Evolutionary conservation across 2,888 invertebrate species (phyloP).

Genomic region (Drymonia ruficornis): DNA sequence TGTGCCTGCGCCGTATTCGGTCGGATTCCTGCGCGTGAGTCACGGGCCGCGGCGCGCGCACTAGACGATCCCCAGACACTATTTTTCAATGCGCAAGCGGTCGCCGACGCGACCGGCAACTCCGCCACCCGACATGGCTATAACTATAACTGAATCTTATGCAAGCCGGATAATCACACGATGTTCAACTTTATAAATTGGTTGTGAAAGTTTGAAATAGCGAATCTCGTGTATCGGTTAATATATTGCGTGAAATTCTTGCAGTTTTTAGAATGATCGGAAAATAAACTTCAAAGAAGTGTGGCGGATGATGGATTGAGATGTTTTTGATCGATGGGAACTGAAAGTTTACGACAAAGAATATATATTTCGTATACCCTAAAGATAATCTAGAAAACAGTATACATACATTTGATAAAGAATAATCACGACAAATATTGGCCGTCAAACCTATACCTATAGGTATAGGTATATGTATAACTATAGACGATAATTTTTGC

Average conservation of each 20-base stretch:
- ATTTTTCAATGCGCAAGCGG: constrained; percentile 56
- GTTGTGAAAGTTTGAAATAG: not conserved
- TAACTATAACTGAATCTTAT: constrained; percentile 28
- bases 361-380: no score
- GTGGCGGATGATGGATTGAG: constrained; percentile 23
- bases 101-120: constrained; percentile 37
- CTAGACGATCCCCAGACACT: constrained; percentile 73
- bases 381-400: no score
- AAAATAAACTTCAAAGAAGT: constrained; percentile 26
- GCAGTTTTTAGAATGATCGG: not conserved
- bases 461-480: no score
- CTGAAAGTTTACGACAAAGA: constrained; percentile 13
- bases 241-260: not conserved
- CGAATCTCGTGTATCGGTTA: not conserved
- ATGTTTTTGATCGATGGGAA: constrained; percentile 28
- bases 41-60: constrained; percentile 47
- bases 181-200: not conserved
- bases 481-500: no score
- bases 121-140: constrained; percentile 41
- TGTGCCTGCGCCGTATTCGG: constrained; percentile 49
- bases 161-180: not conserved
- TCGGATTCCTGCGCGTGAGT: constrained; percentile 63
- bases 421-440: no score
- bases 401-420: no score
- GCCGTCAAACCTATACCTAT: no score